These are phyloP conservation scores for Dichetophora obliterata DNA, from an alignment of 2,888 invertebrate species.

Conservation along the genomic window DNA sequence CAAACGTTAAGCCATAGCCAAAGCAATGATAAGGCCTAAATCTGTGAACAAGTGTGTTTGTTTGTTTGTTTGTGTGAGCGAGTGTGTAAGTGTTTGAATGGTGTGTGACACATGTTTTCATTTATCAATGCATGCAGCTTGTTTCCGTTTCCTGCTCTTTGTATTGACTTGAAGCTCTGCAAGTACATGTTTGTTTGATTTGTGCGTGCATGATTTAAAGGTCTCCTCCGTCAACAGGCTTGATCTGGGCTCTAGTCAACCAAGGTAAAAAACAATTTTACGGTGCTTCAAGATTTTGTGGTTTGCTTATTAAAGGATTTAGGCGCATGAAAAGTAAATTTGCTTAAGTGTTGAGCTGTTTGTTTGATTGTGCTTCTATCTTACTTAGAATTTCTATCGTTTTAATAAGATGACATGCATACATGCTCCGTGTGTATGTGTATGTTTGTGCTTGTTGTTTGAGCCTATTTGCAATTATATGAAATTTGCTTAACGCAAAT, in stretches of 20 bases:
- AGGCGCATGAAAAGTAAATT: constrained; percentile 22
- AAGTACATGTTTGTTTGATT: background rate
- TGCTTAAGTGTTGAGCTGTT: background rate
- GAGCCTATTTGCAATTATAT: constrained; percentile 54
- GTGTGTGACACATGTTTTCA: constrained; percentile 30
- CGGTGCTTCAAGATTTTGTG: constrained; percentile 28
- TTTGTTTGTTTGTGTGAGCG: background rate
- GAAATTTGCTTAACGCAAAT: constrained; percentile 39
- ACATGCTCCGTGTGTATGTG: background rate
- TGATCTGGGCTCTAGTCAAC: background rate
- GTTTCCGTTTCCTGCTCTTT: constrained; percentile 19
- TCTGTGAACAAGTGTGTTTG: background rate
- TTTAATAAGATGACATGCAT: background rate
- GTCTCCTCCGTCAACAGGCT: background rate
- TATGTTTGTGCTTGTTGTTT: background rate
- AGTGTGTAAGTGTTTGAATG: background rate
- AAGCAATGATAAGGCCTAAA: background rate
- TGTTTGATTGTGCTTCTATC: background rate
- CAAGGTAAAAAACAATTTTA: constrained; percentile 17
- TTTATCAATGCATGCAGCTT: constrained; percentile 29
- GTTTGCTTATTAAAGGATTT: constrained; percentile 37
- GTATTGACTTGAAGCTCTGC: constrained; percentile 4
- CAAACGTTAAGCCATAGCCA: background rate
- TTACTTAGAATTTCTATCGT: background rate
- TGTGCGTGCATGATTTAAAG: background rate